A percentile compares a stretch with the other conserved stretches of the same genome.
phyloP scores from a whole-genome alignment of 2,797 vertebrate genomes.

The Eutrigla gurnardus region DNA sequence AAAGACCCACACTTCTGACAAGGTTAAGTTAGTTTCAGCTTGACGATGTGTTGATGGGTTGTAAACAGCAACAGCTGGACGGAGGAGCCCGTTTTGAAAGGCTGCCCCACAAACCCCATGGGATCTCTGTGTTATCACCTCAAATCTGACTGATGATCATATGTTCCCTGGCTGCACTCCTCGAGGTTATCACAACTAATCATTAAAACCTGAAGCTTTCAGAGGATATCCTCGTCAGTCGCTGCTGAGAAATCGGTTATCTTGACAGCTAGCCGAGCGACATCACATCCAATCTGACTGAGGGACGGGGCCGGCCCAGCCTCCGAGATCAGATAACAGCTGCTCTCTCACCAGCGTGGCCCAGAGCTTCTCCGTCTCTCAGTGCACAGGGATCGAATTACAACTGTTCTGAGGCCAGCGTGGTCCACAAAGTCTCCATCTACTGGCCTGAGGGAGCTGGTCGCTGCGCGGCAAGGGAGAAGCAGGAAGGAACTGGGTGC shows the following conservation, averaged over 20 bases:
- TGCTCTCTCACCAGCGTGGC: conserved; percentile 47
- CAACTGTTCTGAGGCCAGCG: conserved; percentile 56
- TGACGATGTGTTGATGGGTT: conserved; percentile 29
- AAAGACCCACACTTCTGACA: not conserved
- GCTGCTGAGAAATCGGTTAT: conserved; percentile 61
- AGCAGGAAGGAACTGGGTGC: conserved; percentile 82
- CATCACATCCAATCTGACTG: conserved; percentile 72
- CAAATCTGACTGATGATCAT: conserved; percentile 55
- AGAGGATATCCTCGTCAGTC: conserved; percentile 64
- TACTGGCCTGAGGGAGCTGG: conserved; percentile 66
- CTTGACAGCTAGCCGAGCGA: conserved; percentile 70
- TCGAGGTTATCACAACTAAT: conserved; percentile 69
- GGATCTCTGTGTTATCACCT: conserved; percentile 64
- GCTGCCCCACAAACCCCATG: conserved; percentile 17
- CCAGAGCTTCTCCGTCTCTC: conserved; percentile 40
- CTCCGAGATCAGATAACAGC: conserved; percentile 65
- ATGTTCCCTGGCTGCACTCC: conserved; percentile 56
- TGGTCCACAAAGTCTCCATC: conserved; percentile 51
- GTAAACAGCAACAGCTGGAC: conserved; percentile 56
- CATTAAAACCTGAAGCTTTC: conserved; percentile 62
- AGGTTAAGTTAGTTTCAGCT: conserved; percentile 40
- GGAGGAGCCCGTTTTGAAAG: conserved; percentile 21
- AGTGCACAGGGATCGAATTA: conserved; percentile 53
- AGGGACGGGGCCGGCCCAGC: conserved; percentile 51
- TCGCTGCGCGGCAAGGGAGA: conserved; percentile 43